Evolutionary conservation across 1,140 invertebrate genomes (phyloP), one percentile per base, ranked within the genome.

Genomic region (Lepidurus arcticus): DNA sequence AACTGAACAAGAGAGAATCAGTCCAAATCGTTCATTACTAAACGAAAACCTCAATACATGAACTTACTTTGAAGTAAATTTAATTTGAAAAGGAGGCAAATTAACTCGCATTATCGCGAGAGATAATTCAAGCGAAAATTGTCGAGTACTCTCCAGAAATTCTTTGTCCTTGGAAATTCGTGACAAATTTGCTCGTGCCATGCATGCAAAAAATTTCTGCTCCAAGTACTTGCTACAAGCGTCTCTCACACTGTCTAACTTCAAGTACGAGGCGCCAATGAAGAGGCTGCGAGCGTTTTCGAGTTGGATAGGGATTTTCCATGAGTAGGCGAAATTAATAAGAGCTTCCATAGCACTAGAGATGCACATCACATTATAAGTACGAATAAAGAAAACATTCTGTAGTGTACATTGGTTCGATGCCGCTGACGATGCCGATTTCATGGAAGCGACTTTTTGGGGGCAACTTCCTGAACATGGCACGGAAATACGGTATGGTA

Each of bases 401-500:
- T 76, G 80, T 78, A 34, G 73, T 44, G 86, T 87, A 93, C 91
- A 87, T 87, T 76, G 92, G 88, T 82, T 95, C 93, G 81, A 94
- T 91, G 81, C 91, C 92, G 83, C 93, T 89, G 84, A 96, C 91
- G n/a, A n/a, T n/a, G n/a, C n/a, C n/a, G 73, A 96, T 93, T 83
- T 94, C 92, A 82, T 90, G 90, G 82, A 93, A 91, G 81, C 92
- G 91, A 80, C 91, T 91, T 85, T 96, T 94, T 24, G 24, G 1
- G 91, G 88, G n/a, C n/a, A n/a, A 92, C 96, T 94, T 90, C 16
- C 92, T 92, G 85, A 97, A 96, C 94, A 97, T 96, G 16, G 92
- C 93, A 86, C 94, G 89, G 85, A 96, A 97, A 84, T 96, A 97
- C 11, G 94, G 94, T 83, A 96, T 94, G 24, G 92, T 93, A 6